A percentile compares a stretch with the other conserved stretches of the same genome.
Evolutionary conservation across 2,797 vertebrate species (phyloP).

Genomic region (Pantherophis alleghaniensis): DNA sequence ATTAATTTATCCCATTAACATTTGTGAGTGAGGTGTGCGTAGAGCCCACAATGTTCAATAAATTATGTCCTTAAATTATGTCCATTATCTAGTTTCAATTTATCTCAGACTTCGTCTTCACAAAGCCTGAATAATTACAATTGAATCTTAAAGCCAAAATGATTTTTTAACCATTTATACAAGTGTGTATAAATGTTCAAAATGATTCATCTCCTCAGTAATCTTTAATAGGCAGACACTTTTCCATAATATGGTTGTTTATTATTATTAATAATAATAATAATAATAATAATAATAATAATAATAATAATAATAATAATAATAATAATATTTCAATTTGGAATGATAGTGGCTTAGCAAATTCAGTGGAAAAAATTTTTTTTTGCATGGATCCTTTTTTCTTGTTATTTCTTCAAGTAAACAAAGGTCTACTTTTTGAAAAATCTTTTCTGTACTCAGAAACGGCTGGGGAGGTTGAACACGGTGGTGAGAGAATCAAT

Average conservation of each 20-base stretch:
- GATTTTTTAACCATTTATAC: not conserved
- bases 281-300: too few species aligned
- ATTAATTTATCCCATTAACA: not conserved
- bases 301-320: too few species aligned
- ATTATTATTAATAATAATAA: too few species aligned
- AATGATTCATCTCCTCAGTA: not conserved
- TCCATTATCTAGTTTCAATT: not conserved
- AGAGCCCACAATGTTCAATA: not conserved
- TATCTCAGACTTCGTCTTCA: slow-evolving; percentile 35
- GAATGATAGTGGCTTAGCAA: not conserved
- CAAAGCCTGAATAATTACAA: slow-evolving; percentile 35
- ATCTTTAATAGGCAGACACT: not conserved
- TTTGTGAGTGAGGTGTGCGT: not conserved
- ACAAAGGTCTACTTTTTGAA: not conserved
- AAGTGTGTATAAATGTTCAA: not conserved
- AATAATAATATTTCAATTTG: not conserved
- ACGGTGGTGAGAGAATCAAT: not conserved
- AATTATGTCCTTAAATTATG: not conserved
- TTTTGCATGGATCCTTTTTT: not conserved
- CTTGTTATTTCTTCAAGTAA: not conserved
- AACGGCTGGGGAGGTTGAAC: not conserved
- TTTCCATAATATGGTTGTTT: not conserved
- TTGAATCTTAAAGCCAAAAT: slow-evolving; percentile 9
- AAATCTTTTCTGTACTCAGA: too few species aligned
- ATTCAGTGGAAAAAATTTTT: not conserved